Base-by-base conservation (phyloP, 2,797 vertebrate species). In the Urophycis tenuis region DNA sequence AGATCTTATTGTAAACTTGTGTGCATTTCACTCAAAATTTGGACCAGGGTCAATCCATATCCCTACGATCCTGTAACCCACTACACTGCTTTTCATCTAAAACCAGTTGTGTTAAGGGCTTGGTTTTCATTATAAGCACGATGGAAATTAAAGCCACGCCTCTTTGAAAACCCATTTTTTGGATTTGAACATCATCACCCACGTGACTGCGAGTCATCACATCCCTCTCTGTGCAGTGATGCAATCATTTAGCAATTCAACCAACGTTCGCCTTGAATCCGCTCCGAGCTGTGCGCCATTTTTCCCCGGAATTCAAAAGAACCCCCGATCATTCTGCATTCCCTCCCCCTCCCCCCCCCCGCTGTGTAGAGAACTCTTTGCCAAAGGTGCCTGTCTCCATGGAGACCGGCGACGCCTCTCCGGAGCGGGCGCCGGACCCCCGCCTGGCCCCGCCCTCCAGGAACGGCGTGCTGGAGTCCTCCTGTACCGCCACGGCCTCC, bases 301-400 rank as follows among this genome's bases (percentile, higher is more conserved):
- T 34, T 34, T 11, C n/a, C n/a, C n/a, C 36, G 14, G 36, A 7
- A 12, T 39, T 11, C 1, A n/a, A 9, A 7, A 49, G 6, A 49
- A 22, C 17, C 49, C 19, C 8, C 3, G 3, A 14, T 49, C 1
- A 7, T 22, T 53, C 7, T 53, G 19, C 2, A 8, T 69, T 72
- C 3, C 60, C n/a, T n/a, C n/a, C n/a, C n/a, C n/a, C n/a, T n/a
- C n/a, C n/a, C n/a, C n/a, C n/a, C n/a, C 81, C 72, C 89, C 86
- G 90, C 83, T 87, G 86, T 78, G 81, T 90, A 99, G 97, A 99
- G 94, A 99, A 98, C 93, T 96, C 95, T 90, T 95, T 99, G 95
- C 96, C 96, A 96, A 99, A 97, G 96, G 91, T 94, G 77, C 95
- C 95, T 93, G 88, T 94, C 90, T 89, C 88, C 41, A 87, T 92